Base-by-base conservation (phyloP, 64 coral and sea anemone genomes). In the Acropora yongei region DNA sequence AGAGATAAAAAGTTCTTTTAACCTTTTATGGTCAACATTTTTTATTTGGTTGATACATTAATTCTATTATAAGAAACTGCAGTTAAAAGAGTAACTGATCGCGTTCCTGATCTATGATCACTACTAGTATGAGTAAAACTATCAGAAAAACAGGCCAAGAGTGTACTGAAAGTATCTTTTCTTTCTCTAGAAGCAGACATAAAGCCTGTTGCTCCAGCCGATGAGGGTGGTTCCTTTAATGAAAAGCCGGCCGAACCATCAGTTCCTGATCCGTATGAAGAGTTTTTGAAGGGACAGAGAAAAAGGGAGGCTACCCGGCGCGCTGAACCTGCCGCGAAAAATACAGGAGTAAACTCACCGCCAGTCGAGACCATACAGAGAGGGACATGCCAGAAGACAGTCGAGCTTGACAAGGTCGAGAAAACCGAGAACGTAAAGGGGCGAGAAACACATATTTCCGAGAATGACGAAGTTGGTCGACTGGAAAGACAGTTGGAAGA, bases 241-340 rank as follows among this genome's bases (percentile, higher is more conserved):
- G 6, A 63, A 63, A 63, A 63, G 58, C n/a, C n/a, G 69, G 69
- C 40, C 8, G 69, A 73, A 42, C 69, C 69, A 41, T 73, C 41
- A 0, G 58, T 20, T 73, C n/a, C 69, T 3, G 69, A 73, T 73
- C 69, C 69, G 18, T 73, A 73, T 73, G 69, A 20, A 73, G 69
- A 73, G 39, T 73, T 73, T 73, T 73, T 73, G 41, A 73, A 73
- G 69, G 39, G 3, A 42, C 69, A 73, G 39, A 73, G 40, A 42
- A 73, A 73, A 42, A 73, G 69, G 10, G 69, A 73, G 69, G 69
- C 69, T 73, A 73, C 40, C n/a, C 41, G 69, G 69, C 30, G 69
- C 69, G 69, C 69, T 73, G 69, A 73, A 73, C 69, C 1, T 73
- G 69, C 69, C 69, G 39, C 69, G 39, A 73, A 73, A 73, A 73